Evolutionary conservation across 2,888 invertebrate species (phyloP), one percentile per base, ranked within the genome.

Genomic region (Heliconius ismenius): DNA sequence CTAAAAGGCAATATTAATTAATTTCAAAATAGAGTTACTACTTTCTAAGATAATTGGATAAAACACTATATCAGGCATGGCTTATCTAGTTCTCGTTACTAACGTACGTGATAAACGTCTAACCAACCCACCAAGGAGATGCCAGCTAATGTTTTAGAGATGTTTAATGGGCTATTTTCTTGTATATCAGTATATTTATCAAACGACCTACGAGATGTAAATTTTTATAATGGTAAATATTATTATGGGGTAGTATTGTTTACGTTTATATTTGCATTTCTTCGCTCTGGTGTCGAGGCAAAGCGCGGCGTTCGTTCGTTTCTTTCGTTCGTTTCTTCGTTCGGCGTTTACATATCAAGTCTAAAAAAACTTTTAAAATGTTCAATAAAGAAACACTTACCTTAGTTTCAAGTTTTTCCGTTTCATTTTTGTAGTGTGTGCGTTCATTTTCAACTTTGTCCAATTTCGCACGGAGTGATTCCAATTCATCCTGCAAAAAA

Each of bases 351-450:
- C n/a, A 58, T 58, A 9, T 21, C 54, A 1, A 0, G 10, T 3
- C 6, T 6, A 18, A 18, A 49, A 11, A 49, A 36, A 11, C 3
- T 13, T 43, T 4, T 9, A 18, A 15, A 69, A 69, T 11, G 54
- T 54, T 1, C 21, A 18, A 18, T 28, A 39, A 18, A 18, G 32
- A n/a, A 15, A 28, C 39, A 60, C 96, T 95, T 90, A 99, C 98
- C 97, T 98, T 98, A 78, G 97, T 96, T 91, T 99, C 98, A 83
- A 98, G 94, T 91, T 97, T 97, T 86, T 98, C 98, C 86, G 97
- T 97, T 87, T 98, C 97, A 87, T 96, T 96, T 92, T 98, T 98
- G 89, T 97, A 95, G 83, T 97, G 96, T 83, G 96, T 96, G 83
- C 98, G 95, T 88, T 98, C 98, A 85, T 95, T 95, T 88, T 99